Base-by-base conservation (phyloP, 2,888 invertebrate species). In the Tolmerus cingulatus region DNA sequence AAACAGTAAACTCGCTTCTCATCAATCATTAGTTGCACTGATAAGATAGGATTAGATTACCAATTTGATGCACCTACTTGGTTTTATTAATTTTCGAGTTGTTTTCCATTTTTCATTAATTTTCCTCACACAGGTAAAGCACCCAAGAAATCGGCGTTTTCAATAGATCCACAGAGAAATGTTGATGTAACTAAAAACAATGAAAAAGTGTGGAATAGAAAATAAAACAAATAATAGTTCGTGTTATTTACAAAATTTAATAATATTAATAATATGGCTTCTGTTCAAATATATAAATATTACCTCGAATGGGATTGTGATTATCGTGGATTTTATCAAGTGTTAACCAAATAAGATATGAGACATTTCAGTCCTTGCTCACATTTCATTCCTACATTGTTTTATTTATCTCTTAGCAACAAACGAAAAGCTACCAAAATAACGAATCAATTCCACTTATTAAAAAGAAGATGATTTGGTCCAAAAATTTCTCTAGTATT, bases 241-340 rank as follows among this genome's bases (percentile, higher is more conserved):
- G 74, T 85, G 85, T 85, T 85, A 85, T 85, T 74, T 85, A 85
- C 85, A 85, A 85, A 85, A 85, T 85, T 85, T 85, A 85, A 85
- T 85, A 40, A n/a, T 85, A 85, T 74, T 85, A 85, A 85, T 85
- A 85, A 74, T 85, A 85, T 85, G 85, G 85, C 85, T 85, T 34
- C 43, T 74, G 51, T 74, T 85, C 43, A 74, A 34, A 43, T 85
- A 74, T 74, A 85, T 85, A 85, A 85, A 85, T 74, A 85, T 46
- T 57, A 23, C 27, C 66, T 66, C 66, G 27, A 66, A 66, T 27
- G 66, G 66, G 16, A 82, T 37, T 37, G 57, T 82, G 57, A 82
- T 57, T 30, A 82, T 37, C 14, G 51, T 66, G 66, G 66, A 82
- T 37, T 16, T 27, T 66, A 51, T 82, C 27, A 40, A 43, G 82